A percentile compares a stretch with the other conserved stretches of the same genome.
These are phyloP conservation scores for Caenorhabditis drosophilae DNA, from an alignment of 2,888 invertebrate genomes.

Conservation along the genomic window DNA sequence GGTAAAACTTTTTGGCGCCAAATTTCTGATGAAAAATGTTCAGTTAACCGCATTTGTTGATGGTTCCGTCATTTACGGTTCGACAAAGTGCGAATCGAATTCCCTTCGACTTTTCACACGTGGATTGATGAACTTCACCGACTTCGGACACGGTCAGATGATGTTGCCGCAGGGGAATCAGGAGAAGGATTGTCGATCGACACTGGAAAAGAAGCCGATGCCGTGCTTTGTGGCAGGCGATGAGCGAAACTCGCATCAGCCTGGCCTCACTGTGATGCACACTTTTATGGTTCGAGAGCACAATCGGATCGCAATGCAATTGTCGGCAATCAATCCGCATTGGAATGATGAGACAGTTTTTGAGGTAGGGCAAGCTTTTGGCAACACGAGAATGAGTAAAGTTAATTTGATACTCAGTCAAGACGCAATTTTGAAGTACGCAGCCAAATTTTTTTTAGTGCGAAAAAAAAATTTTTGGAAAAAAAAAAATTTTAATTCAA, in stretches of 20 bases:
- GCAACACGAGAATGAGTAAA: not conserved
- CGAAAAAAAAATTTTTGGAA: no score
- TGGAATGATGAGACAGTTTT: constrained; percentile 70
- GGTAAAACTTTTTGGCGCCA: no score
- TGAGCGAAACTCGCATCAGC: constrained; percentile 66
- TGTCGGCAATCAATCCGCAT: constrained; percentile 63
- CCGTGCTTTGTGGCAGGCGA: constrained; percentile 67
- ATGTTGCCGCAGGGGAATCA: constrained; percentile 68
- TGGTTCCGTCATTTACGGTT: constrained; percentile 85
- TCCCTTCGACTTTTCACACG: constrained; percentile 79
- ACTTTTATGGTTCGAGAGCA: constrained; percentile 68
- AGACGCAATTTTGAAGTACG: no score
- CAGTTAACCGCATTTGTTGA: constrained; percentile 82
- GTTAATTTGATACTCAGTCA: no score
- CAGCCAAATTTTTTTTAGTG: no score
- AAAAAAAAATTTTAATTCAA: no score
- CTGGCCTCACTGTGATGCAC: constrained; percentile 67
- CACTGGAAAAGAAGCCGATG: constrained; percentile 52
- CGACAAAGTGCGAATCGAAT: constrained; percentile 82
- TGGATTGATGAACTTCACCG: constrained; percentile 68
- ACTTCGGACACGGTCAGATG: constrained; percentile 57
- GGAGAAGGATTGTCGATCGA: constrained; percentile 67
- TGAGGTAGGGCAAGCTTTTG: constrained; percentile 44
- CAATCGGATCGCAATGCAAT: constrained; percentile 63
- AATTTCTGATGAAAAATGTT: no score